phyloP scores from a whole-genome alignment of 53 echinoderm and acorn worm species.

The Zoroaster sp. region DNA sequence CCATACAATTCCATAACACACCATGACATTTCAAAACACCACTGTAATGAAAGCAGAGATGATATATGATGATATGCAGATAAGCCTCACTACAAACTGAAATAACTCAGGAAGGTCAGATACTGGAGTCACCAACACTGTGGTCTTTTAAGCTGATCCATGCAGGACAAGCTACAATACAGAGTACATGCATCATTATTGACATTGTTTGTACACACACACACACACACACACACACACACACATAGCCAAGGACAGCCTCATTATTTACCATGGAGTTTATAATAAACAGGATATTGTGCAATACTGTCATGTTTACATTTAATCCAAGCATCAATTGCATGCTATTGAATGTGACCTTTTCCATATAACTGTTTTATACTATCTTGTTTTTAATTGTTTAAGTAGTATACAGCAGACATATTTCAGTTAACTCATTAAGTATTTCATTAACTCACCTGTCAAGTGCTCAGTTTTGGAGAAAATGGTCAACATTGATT shows the following conservation, averaged over 20 bases:
- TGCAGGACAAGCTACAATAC: not conserved
- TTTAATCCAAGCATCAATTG: not conserved
- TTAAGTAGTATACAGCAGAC: too few relatives aligned
- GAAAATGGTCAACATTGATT: too few relatives aligned
- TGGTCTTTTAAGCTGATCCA: not conserved
- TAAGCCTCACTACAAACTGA: not conserved
- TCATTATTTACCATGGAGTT: not conserved
- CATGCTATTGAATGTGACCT: too few relatives aligned
- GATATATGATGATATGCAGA: not conserved
- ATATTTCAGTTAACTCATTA: too few relatives aligned
- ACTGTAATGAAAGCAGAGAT: not conserved
- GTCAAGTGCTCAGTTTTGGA: too few relatives aligned
- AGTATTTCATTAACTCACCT: too few relatives aligned
- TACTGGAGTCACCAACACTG: not conserved
- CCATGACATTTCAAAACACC: not conserved
- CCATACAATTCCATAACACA: too few relatives aligned
- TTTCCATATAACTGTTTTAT: too few relatives aligned
- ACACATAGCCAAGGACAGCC: not conserved
- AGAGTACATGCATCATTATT: too few relatives aligned
- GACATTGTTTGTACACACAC: not conserved
- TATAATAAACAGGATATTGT: not conserved
- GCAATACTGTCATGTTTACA: not conserved
- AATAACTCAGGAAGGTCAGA: not conserved
- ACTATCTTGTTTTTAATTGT: too few relatives aligned
- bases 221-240: not conserved